Evolutionary conservation across 1,140 invertebrate genomes (phyloP), one percentile per base, ranked within the genome.

Genomic region (Anastatus disparis): DNA sequence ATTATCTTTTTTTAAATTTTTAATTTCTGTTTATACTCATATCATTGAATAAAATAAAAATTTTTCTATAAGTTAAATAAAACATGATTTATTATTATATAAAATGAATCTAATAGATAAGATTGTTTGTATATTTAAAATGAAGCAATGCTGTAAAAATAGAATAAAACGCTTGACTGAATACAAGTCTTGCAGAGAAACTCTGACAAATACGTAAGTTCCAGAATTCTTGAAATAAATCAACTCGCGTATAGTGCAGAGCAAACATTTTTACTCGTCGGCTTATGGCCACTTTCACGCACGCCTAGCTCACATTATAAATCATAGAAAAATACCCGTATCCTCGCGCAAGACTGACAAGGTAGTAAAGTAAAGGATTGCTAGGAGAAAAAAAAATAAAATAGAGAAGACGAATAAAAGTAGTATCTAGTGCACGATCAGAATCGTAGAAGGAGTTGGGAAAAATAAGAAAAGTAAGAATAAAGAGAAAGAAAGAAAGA

Each of bases 281-380:
- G 75, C 71, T 71, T 73, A 69, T 53, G 72, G 58, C 62, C 64
- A 48, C 26, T 64, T 73, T 73, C 64, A 64, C 71, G 68, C 53
- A 26, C 64, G n/a, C 35, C 38, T 40, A 62, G 27, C 22, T 10
- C 22, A 38, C 29, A 35, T 69, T 67, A 70, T 76, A 78, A 77
- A 78, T 78, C 76, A 78, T 74, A 71, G 42, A 38, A 53, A 44
- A 58, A 42, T 31, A 42, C 58, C 58, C 56, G 70, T 58, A 75
- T 55, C 50, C 50, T 8, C 22, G 35, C 20, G 10, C 26, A 20
- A 58, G 55, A 58, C n/a, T 55, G 52, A 58, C 55, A 20, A 15
- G 58, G 13, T 20, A 10, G 58, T 46, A 29, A 44, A 20, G 22
- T 58, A 38, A 22, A 17, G 58, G 31, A 42, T 22, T 40, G 40